These are phyloP conservation scores for Micrastur ruficollis DNA, from an alignment of 2,797 vertebrate genomes.

Conservation along the genomic window DNA sequence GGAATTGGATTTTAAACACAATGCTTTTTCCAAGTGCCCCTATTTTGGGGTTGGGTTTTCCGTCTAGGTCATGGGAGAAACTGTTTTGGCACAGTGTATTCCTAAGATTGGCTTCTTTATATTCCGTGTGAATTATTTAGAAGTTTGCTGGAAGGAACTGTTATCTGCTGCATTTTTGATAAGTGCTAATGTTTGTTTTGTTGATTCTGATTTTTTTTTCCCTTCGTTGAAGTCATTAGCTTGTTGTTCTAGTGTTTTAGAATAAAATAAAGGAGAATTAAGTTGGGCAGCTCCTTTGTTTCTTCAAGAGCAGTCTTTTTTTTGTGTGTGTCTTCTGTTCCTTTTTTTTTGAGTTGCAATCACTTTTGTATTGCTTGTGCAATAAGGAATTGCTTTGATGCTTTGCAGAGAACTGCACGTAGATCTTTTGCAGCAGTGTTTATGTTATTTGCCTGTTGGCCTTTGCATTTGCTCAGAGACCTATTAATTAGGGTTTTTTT, in stretches of 20 bases:
- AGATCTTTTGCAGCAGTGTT: background rate
- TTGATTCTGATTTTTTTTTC: background rate
- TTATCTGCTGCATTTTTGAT: background rate
- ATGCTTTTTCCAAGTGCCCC: rapidly evolving
- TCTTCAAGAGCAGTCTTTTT: background rate
- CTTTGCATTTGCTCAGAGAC: background rate
- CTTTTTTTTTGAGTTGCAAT: background rate
- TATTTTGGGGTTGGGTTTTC: background rate
- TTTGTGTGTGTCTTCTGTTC: background rate
- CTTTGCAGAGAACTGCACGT: background rate
- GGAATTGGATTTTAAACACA: background rate
- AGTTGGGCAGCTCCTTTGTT: background rate
- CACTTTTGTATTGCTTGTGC: background rate
- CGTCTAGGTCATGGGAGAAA: background rate
- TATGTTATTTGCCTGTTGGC: background rate
- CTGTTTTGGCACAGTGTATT: background rate
- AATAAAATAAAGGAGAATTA: background rate
- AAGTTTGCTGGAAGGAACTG: background rate
- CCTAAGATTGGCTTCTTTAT: background rate
- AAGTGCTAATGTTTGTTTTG: background rate
- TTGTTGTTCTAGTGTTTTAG: background rate
- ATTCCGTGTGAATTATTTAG: background rate
- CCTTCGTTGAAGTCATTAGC: background rate
- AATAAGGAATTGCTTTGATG: background rate
- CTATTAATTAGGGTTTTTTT: background rate